These are phyloP conservation scores for Heliconius aoede DNA, from an alignment of 2,888 invertebrate species.

Conservation along the genomic window DNA sequence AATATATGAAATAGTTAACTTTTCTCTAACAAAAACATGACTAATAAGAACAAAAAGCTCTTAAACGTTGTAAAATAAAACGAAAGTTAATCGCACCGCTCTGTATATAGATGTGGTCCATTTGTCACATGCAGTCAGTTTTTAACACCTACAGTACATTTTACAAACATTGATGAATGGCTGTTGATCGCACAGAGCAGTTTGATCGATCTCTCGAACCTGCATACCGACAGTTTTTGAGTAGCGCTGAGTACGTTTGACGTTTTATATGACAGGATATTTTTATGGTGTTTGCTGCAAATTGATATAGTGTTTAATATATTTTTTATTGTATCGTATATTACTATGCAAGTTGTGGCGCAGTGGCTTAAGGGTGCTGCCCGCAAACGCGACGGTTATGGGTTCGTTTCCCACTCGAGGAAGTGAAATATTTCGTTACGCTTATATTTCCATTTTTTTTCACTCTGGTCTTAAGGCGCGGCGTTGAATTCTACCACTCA, in stretches of 20 bases:
- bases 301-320: background rate
- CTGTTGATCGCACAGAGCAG: constrained; percentile 12
- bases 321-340: background rate
- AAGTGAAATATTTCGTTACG: no score
- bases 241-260: constrained; percentile 12
- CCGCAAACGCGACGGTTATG: no score
- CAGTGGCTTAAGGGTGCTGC: no score
- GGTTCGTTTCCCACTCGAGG: no score
- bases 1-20: no score
- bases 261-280: background rate
- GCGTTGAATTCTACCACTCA: no score
- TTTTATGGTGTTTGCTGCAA: background rate
- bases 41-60: background rate
- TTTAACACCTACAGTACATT: constrained; percentile 29
- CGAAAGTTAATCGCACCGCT: constrained; percentile 36
- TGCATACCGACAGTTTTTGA: constrained; percentile 15
- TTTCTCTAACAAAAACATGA: background rate
- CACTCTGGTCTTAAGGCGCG: no score
- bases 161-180: constrained; percentile 27
- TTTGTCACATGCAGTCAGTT: constrained; percentile 39
- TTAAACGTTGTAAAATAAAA: constrained; percentile 24
- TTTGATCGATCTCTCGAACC: constrained; percentile 26
- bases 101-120: constrained; percentile 40
- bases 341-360: no score
- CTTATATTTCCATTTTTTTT: no score